Conservation (phyloP, 2,888 invertebrate species). For the Abrostola triplasia region DNA sequence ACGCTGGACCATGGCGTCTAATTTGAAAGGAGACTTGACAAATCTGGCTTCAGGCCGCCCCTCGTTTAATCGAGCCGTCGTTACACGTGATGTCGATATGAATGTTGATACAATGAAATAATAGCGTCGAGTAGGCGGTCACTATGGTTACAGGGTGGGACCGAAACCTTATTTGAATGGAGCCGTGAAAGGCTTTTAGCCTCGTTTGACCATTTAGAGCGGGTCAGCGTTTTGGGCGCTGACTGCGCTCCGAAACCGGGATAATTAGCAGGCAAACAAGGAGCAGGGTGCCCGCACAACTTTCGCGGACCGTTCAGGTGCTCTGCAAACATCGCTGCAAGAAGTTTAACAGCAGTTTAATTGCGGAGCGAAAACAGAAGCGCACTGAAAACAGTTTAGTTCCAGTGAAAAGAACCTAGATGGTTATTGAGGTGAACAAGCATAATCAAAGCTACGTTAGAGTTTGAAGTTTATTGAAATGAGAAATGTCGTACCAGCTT, state of each 20-base stretch:
- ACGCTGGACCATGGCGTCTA: conserved; percentile 79
- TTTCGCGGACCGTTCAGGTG: conserved; percentile 85
- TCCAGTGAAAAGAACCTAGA: conserved; percentile 82
- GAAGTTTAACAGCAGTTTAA: conserved; percentile 88
- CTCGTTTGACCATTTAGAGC: conserved; percentile 82
- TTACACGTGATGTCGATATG: conserved; percentile 83
- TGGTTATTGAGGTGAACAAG: conserved; percentile 72
- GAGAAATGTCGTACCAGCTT: conserved; percentile 60
- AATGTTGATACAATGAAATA: conserved; percentile 87
- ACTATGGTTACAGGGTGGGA: conserved; percentile 81
- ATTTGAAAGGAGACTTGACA: conserved; percentile 86
- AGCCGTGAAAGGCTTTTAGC: conserved; percentile 80
- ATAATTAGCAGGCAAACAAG: conserved; percentile 88
- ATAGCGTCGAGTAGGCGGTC: conserved; percentile 79
- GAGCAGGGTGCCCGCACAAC: conserved; percentile 77
- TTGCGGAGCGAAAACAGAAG: conserved; percentile 86
- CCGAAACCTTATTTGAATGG: conserved; percentile 78
- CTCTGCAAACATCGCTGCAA: conserved; percentile 86
- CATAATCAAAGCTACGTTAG: conserved; percentile 66
- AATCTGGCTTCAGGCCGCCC: conserved; percentile 86
- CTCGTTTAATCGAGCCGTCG: conserved; percentile 82
- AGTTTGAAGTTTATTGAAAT: conserved; percentile 74
- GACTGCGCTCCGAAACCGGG: conserved; percentile 76
- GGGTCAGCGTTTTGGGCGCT: conserved; percentile 83
- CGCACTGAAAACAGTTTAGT: conserved; percentile 84